phyloP scores from a whole-genome alignment of 2,113 vertebrate genomes.

The Pituophis catenifer region DNA sequence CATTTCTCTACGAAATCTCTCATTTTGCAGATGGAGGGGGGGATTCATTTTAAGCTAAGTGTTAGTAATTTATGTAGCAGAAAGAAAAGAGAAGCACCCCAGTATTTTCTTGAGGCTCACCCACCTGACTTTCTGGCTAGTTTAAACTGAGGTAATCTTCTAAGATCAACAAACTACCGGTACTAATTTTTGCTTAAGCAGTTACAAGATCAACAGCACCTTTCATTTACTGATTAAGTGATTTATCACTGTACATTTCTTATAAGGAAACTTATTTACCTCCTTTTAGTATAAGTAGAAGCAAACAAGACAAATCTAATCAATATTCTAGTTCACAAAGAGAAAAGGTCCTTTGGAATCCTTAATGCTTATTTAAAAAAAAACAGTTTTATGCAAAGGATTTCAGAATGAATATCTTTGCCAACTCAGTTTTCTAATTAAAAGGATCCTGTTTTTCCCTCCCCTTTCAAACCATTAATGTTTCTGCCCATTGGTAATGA shows the following conservation, averaged over 20 bases:
- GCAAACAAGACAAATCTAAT: neutral
- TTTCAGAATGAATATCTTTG: neutral
- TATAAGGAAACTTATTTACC: neutral
- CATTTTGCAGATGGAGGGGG: neutral
- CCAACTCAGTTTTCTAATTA: slow-evolving; percentile 20
- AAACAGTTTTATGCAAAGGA: slow-evolving; percentile 23
- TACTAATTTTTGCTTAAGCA: neutral
- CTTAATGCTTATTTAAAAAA: neutral
- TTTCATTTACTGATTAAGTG: neutral
- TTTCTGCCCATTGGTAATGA: neutral
- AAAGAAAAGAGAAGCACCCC: neutral
- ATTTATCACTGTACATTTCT: neutral
- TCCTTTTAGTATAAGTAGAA: neutral
- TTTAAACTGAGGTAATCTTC: neutral
- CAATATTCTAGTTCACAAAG: neutral
- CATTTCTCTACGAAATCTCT: neutral
- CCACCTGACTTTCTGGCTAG: neutral
- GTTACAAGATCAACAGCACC: neutral
- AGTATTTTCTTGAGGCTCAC: neutral
- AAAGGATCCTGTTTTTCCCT: accelerated
- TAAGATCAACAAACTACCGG: neutral
- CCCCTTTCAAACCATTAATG: neutral
- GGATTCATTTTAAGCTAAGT: neutral
- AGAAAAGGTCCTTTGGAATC: neutral
- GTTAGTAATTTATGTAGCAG: neutral